Evolutionary conservation across 2,113 vertebrate genomes (phyloP), one percentile per base, ranked within the genome.

Genomic region (Gadus chalcogrammus): DNA sequence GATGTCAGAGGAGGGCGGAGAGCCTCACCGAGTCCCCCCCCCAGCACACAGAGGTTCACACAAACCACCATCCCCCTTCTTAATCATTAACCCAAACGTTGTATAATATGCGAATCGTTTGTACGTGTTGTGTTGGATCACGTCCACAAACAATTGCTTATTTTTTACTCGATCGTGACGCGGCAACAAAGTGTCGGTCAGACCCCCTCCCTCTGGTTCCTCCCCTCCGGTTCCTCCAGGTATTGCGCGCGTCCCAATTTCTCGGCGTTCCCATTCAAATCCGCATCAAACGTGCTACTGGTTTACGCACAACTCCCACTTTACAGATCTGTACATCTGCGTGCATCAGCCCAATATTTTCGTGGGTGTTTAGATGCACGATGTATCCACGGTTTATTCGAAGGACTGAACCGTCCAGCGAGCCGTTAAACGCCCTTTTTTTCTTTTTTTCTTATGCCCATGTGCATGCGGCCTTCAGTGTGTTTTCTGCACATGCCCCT

Each of bases 1-100:
- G 86, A 90, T 74, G 90, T 86, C 84, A 88, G 76, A 80, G 64
- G 85, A 76, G 80, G 91, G 90, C 85, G 89, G 89, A 67, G 13
- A 67, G 13, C 77, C 42, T 31, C 61, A 63, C 1, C 22, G 42
- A 69, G 73, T 73, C 67, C 88, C 89, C 87, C 73, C 82, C 71
- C 27, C 31, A 5, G 31, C 4, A 35, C 31, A 7, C 22, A 11
- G n/a, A 17, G 17, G 2, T 48, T 13, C 20, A 60, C 17, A 11
- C 17, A 20, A n/a, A 2, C 17, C 17, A 4, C 58, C 58, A 20
- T 8, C 17, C 20, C 20, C 20, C 20, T 60, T 17, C 5, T 60
- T 61, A 15, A 22, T 20, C 8, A 20, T 4, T 12, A 1, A 61
- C 59, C 22, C 18, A 22, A 22, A 61, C 59, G 59, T 61, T 24